Base-by-base conservation (phyloP, 2,113 vertebrate species). In the Bufo gargarizans region DNA sequence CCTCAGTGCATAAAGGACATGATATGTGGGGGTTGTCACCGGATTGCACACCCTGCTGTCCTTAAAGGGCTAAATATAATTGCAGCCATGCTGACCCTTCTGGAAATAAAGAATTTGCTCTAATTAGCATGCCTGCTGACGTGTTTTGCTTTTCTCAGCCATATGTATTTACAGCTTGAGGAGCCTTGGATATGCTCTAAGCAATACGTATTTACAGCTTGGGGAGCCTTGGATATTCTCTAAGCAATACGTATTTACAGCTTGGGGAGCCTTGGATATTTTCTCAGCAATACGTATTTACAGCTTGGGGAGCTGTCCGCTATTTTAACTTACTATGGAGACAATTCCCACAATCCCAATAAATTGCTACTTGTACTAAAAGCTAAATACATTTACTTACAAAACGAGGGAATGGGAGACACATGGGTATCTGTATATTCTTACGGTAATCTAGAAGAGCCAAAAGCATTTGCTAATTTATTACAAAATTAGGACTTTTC, bases 341-440 rank as follows among this genome's bases (percentile, higher is more conserved):
- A 67, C 14, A 61, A 67, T 86, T 63, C 76, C 45, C 55, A 50
- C 20, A 79, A 91, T 92, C 91, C 93, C 94, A 93, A 93, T 92
- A 92, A 93, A 89, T 91, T 93, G 53, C 90, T 93, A 90, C 94
- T 91, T 92, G 84, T 93, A 93, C 93, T 93, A 94, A 94, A 33
- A 95, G 93, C 94, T 91, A 94, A 94, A 94, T 92, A 88, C 93
- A 95, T 90, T 91, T 94, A 93, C 90, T 94, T 92, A 93, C 8
- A n/a, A 94, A 92, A 93, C 74, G 10, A 43, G 79, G 86, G 43
- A 61, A 16, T 12, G 93, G 95, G 94, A 78, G 33, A 94, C 92
- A 94, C 94, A 89, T 89, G 63, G 91, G 33, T 4, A 56, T 77
- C 47, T 55, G 14, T 71, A n/a, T 92, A 90, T 20, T 92, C 91